A percentile compares a stretch with the other conserved stretches of the same genome.
phyloP scores from a whole-genome alignment of 1,140 invertebrate genomes.

The Tetramorium parvispinum region DNA sequence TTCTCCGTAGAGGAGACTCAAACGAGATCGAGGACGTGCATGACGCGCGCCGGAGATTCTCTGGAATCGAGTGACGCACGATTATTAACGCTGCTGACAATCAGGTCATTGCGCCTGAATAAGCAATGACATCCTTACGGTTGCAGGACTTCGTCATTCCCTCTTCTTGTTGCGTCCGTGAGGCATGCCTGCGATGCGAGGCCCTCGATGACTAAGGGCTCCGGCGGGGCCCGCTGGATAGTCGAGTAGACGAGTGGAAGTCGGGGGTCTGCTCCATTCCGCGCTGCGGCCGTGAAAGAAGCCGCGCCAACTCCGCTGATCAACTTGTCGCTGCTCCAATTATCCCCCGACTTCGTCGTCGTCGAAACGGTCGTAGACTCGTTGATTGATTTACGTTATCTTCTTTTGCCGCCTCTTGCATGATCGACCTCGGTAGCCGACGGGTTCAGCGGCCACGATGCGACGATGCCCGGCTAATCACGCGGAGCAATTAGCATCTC shows the following conservation, averaged over 20 bases:
- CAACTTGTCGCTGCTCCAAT: slow-evolving; percentile 76
- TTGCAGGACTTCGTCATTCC: slow-evolving; percentile 50
- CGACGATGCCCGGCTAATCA: slow-evolving; percentile 59
- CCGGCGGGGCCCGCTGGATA: slow-evolving; percentile 2
- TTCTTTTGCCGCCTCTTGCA: slow-evolving; percentile 50
- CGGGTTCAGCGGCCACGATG: slow-evolving; percentile 1
- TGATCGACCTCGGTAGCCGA: not conserved
- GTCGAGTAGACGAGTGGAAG: slow-evolving; percentile 55
- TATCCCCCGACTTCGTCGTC: slow-evolving; percentile 63
- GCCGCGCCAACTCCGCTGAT: slow-evolving; percentile 65
- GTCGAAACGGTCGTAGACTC: slow-evolving; percentile 64
- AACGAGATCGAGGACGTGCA: slow-evolving; percentile 37
- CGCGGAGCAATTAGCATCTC: slow-evolving; percentile 69
- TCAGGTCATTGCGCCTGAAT: slow-evolving; percentile 52
- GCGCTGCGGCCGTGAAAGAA: slow-evolving; percentile 56
- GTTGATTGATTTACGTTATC: slow-evolving; percentile 74
- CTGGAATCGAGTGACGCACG: slow-evolving; percentile 55
- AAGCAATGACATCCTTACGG: slow-evolving; percentile 55
- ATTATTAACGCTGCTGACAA: slow-evolving; percentile 41
- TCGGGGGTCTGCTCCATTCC: slow-evolving; percentile 56
- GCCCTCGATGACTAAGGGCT: slow-evolving; percentile 66
- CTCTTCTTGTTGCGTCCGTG: slow-evolving; percentile 52
- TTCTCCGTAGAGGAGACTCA: not conserved
- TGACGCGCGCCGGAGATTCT: slow-evolving; percentile 44
- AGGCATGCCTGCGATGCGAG: slow-evolving; percentile 68